Conservation (phyloP, 2,113 vertebrate genomes). For the Delphinapterus leucas region DNA sequence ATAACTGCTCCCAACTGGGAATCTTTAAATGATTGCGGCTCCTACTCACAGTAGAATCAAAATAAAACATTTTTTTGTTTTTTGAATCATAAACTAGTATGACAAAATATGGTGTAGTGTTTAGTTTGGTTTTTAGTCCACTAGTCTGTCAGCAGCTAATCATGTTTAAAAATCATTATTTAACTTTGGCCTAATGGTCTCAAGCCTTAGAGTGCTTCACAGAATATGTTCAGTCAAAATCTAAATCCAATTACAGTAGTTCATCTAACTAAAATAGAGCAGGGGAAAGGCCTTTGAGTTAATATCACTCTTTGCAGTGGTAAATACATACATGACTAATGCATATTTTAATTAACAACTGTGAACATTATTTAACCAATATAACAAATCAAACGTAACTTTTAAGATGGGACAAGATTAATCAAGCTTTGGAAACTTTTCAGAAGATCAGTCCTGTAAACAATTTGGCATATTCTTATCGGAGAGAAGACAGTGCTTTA, state of each 20-base stretch:
- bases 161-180: conserved; percentile 39
- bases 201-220: neutral
- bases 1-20: neutral
- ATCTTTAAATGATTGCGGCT: conserved; percentile 9
- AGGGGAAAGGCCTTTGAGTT: neutral
- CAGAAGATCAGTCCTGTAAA: neutral
- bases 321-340: conserved; percentile 53
- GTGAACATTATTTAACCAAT: conserved; percentile 49
- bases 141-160: neutral
- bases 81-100: neutral
- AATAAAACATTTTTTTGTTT: neutral
- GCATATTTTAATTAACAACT: conserved; percentile 37
- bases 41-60: neutral
- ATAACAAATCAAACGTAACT: conserved; percentile 37
- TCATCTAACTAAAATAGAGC: conserved; percentile 10
- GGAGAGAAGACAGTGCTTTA: neutral
- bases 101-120: neutral
- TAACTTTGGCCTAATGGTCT: neutral
- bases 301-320: neutral
- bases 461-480: neutral
- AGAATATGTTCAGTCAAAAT: neutral
- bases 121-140: conserved; percentile 2
- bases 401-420: conserved; percentile 16
- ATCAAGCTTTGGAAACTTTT: conserved; percentile 33
- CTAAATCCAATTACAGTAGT: conserved; percentile 32